A percentile compares a stretch with the other conserved stretches of the same genome.
Conservation (phyloP, 2,113 vertebrate genomes). For the Lasiurus cinereus region DNA sequence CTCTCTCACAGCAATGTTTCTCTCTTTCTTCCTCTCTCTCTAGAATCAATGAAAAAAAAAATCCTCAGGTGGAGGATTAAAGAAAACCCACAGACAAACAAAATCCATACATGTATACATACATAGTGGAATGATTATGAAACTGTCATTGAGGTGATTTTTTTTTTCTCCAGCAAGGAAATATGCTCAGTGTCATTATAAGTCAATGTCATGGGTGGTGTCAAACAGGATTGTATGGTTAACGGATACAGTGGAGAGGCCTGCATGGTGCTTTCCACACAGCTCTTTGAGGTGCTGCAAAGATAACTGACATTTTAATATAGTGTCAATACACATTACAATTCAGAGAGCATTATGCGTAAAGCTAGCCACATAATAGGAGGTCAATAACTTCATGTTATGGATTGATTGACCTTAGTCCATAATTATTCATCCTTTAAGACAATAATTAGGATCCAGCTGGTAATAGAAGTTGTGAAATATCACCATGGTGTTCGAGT, state of each 20-base stretch:
- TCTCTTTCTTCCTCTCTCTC: neutral
- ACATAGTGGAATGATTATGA: neutral
- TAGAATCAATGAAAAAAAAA: neutral
- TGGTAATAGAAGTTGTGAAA: constrained; percentile 6
- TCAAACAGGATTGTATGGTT: neutral
- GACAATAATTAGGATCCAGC: neutral
- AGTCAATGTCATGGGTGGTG: neutral
- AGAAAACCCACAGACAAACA: neutral
- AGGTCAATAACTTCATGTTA: constrained; percentile 63
- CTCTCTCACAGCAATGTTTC: neutral
- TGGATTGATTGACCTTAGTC: constrained; percentile 46
- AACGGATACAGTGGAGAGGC: neutral
- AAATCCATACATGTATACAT: neutral
- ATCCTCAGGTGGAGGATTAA: neutral
- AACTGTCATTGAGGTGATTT: neutral
- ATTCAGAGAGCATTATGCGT: constrained; percentile 55
- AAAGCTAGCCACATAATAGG: constrained; percentile 34
- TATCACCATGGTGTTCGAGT: neutral
- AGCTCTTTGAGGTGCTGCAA: constrained; percentile 32
- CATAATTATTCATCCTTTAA: neutral
- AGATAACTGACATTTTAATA: constrained; percentile 66
- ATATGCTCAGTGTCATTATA: neutral
- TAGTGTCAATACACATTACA: neutral
- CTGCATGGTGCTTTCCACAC: neutral
- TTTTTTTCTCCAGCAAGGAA: neutral